phyloP scores from a whole-genome alignment of 2,113 vertebrate species.

The Gambusia holbrooki region DNA sequence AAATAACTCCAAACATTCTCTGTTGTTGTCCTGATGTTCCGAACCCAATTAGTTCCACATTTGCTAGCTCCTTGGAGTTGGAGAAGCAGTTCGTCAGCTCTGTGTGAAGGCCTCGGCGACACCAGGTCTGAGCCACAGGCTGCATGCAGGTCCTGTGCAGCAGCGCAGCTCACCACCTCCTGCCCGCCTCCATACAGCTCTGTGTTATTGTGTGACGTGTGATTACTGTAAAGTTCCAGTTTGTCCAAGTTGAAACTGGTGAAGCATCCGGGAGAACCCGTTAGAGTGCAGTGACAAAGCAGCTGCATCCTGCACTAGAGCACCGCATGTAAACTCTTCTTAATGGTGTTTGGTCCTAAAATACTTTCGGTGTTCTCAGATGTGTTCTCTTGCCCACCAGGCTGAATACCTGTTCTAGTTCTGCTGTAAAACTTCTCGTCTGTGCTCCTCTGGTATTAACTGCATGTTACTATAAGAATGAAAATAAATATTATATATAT shows the following conservation, averaged over 20 bases:
- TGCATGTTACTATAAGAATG: slow-evolving; percentile 79
- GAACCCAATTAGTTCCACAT: slow-evolving; percentile 29
- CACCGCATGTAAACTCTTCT: slow-evolving; percentile 64
- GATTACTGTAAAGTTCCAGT: slow-evolving; percentile 69
- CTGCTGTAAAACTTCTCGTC: slow-evolving; percentile 74
- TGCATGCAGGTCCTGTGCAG: slow-evolving; percentile 74
- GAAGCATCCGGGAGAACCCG: slow-evolving; percentile 54
- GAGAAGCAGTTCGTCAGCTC: slow-evolving; percentile 21
- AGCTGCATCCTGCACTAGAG: slow-evolving; percentile 44
- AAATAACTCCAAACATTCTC: slow-evolving; percentile 43
- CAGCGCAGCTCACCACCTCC: slow-evolving; percentile 8
- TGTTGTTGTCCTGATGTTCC: slow-evolving; percentile 25
- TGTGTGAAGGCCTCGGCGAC: slow-evolving; percentile 25
- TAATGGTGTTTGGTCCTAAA: slow-evolving; percentile 57
- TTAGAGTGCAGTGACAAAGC: slow-evolving; percentile 32
- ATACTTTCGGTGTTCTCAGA: slow-evolving; percentile 74
- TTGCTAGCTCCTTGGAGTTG: slow-evolving; percentile 31
- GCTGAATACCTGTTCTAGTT: slow-evolving; percentile 74
- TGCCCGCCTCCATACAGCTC: slow-evolving; percentile 21
- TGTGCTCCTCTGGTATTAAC: slow-evolving; percentile 79
- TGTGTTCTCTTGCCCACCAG: slow-evolving; percentile 44
- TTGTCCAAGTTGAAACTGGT: slow-evolving; percentile 59
- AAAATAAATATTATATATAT: slow-evolving; percentile 76
- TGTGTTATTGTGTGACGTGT: slow-evolving; percentile 65
- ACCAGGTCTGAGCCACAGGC: slow-evolving; percentile 32